A percentile compares a stretch with the other conserved stretches of the same genome.
Conservation (phyloP, 2,113 vertebrate genomes). For the Gambusia affinis region DNA sequence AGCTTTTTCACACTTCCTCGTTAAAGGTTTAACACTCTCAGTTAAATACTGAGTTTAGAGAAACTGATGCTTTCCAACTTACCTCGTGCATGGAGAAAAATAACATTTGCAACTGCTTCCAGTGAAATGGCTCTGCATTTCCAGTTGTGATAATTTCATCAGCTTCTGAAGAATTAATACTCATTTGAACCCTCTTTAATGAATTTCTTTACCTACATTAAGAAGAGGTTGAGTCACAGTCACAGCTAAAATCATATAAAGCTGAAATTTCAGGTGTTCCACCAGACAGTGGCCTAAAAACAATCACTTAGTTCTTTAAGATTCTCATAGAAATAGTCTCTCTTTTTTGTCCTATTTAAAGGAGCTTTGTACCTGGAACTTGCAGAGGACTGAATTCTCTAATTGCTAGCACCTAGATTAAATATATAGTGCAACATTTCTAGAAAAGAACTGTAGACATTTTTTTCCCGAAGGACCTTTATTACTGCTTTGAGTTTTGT, state of each 20-base stretch:
- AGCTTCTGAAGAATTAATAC: not conserved
- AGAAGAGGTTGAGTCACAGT: not conserved
- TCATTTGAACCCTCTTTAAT: not conserved
- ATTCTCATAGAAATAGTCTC: not conserved
- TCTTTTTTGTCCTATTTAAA: not conserved
- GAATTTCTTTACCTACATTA: not conserved
- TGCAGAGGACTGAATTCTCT: no score
- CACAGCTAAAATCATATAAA: not conserved
- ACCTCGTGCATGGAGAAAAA: no score
- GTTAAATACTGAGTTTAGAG: constrained; percentile 10
- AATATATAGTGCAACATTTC: no score
- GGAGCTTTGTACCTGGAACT: not conserved
- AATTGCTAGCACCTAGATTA: no score
- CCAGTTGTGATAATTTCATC: not conserved
- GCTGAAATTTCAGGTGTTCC: not conserved
- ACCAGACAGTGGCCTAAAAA: not conserved
- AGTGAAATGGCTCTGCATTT: no score
- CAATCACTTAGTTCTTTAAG: not conserved
- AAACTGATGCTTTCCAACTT: not conserved
- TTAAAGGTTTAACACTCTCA: constrained; percentile 15
- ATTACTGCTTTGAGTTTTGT: no score
- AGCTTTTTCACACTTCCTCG: constrained; percentile 4
- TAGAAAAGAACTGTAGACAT: no score
- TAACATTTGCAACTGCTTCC: no score
- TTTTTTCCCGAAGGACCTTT: no score